Evolutionary conservation across 2,797 vertebrate genomes (phyloP).

Genomic region (Melanogrammus aeglefinus): DNA sequence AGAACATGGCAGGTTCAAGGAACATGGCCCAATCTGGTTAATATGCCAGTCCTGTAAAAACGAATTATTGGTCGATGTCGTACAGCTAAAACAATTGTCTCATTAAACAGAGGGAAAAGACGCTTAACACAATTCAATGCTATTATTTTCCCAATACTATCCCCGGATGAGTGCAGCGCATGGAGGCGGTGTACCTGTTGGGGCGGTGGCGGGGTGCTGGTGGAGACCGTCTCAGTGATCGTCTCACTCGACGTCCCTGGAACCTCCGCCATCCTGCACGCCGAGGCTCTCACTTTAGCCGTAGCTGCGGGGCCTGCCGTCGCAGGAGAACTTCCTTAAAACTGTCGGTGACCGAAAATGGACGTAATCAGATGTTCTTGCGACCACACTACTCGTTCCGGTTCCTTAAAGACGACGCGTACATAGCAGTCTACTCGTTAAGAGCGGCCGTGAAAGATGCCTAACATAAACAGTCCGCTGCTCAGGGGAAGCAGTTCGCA

Average conservation of each 20-base stretch:
- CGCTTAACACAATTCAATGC: neutral
- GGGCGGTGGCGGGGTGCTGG: conserved; percentile 72
- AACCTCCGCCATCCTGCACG: conserved; percentile 76
- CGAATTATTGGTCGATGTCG: neutral
- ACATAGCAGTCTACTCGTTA: neutral
- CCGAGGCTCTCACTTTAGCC: conserved; percentile 50
- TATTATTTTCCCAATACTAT: neutral
- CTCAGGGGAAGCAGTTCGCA: conserved; percentile 47
- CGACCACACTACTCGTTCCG: neutral
- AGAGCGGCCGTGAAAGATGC: neutral
- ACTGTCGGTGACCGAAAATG: neutral
- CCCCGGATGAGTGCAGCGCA: neutral
- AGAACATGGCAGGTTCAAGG: neutral
- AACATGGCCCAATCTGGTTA: neutral
- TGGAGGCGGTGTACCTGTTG: conserved; percentile 66
- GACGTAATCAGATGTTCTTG: neutral
- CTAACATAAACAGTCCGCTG: conserved; percentile 1
- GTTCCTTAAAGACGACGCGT: neutral
- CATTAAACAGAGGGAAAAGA: neutral
- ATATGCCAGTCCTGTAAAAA: neutral
- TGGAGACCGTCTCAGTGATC: conserved; percentile 78
- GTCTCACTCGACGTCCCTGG: conserved; percentile 78
- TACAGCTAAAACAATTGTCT: neutral
- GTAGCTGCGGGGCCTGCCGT: conserved; percentile 34
- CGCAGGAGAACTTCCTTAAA: neutral